Percentiles rank a stretch among this genome's conserved stretches.
Conservation (phyloP, 1,140 invertebrate species). For the Palaemon carinicauda region DNA sequence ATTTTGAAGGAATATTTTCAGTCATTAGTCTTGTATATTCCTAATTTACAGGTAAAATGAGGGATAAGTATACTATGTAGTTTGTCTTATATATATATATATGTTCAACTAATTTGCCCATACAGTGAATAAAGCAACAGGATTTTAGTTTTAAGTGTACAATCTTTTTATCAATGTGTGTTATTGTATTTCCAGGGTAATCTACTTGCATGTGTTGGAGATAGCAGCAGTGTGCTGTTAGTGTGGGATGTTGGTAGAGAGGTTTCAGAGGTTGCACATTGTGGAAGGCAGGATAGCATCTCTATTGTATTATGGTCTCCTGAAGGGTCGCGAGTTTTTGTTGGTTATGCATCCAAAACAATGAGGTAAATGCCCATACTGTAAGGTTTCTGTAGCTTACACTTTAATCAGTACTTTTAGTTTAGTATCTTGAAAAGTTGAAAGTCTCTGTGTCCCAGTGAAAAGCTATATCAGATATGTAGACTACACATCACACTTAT, state of each 20-base stretch:
- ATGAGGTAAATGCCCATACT: slow-evolving; percentile 24
- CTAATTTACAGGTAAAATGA: no score
- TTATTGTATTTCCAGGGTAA: slow-evolving; percentile 10
- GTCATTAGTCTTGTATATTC: no score
- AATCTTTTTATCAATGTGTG: no score
- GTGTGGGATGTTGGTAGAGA: slow-evolving; percentile 45
- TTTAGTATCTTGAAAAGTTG: not conserved
- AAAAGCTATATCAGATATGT: no score
- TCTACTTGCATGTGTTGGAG: slow-evolving; percentile 30
- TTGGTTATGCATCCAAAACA: slow-evolving; percentile 28
- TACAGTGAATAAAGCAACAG: no score
- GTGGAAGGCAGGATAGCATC: slow-evolving; percentile 14
- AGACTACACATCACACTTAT: no score
- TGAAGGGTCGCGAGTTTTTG: slow-evolving; percentile 26
- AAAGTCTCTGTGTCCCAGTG: no score
- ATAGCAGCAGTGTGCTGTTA: slow-evolving; percentile 11
- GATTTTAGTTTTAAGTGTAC: no score
- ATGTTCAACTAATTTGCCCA: no score
- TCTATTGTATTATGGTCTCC: slow-evolving; percentile 34
- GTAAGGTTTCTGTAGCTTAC: not conserved
- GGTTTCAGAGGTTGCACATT: slow-evolving; percentile 28
- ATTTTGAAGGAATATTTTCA: no score
- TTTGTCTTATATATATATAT: no score
- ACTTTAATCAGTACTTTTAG: not conserved
- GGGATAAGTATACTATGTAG: no score